Evolutionary conservation across 1,140 invertebrate genomes (phyloP).

Genomic region (Schlechtendalia chinensis): DNA sequence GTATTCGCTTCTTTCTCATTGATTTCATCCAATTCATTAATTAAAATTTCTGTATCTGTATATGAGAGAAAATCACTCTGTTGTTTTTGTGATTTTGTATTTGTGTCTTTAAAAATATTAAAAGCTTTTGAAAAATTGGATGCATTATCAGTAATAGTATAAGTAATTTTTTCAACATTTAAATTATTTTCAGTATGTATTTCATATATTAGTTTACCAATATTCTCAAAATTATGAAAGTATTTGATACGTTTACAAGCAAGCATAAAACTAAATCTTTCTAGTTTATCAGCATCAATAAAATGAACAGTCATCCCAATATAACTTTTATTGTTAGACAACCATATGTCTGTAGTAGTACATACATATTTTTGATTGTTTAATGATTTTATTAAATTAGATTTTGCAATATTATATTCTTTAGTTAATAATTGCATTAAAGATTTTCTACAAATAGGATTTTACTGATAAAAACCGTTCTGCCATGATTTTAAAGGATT

Average conservation of each 20-base stretch:
- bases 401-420: not conserved
- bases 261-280: not conserved
- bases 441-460: constrained; percentile 5
- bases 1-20: no score
- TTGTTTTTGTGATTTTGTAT: no score
- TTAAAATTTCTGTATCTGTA: no score
- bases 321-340: constrained; percentile 9
- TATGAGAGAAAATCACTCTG: no score
- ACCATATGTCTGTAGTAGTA: not conserved
- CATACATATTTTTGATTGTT: constrained; percentile 7
- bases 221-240: not conserved
- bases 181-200: constrained; percentile 6
- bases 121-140: not conserved
- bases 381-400: not conserved
- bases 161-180: not conserved
- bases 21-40: no score
- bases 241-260: not conserved
- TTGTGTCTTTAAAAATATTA: no score
- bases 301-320: constrained; percentile 1
- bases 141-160: constrained; percentile 15
- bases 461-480: not conserved
- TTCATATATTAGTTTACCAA: not conserved
- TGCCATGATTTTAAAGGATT: not conserved
- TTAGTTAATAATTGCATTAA: not conserved
- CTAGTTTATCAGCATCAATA: not conserved